Percentiles rank a stretch among this genome's conserved stretches.
Conservation (phyloP, 2,113 vertebrate genomes). For the Bos indicus region DNA sequence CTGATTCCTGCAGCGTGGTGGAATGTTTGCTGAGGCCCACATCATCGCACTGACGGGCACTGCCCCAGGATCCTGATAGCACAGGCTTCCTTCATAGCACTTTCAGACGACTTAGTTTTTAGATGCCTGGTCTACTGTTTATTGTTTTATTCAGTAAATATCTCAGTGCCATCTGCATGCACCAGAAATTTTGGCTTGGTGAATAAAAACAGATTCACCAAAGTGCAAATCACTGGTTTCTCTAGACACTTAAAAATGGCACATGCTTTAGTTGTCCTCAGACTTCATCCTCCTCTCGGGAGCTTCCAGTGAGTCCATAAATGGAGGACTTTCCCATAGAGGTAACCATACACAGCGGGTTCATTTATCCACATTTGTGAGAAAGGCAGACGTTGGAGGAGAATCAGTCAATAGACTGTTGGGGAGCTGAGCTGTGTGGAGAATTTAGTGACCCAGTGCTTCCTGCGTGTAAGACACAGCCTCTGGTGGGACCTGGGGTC, state of each 20-base stretch:
- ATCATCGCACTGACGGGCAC: accelerated
- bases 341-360: no score
- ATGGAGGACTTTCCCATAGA: no score
- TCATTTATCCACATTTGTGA: accelerated
- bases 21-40: accelerated
- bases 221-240: not conserved
- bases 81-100: not conserved
- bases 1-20: accelerated
- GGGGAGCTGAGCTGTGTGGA: not conserved
- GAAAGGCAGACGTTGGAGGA: not conserved
- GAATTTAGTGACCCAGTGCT: accelerated
- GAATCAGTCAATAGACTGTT: not conserved
- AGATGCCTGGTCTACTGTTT: not conserved
- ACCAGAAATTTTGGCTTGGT: not conserved
- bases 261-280: accelerated
- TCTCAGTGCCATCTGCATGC: not conserved
- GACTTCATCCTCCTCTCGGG: accelerated
- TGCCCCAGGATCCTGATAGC: not conserved
- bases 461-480: no score
- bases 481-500: not conserved
- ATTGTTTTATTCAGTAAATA: not conserved
- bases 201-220: no score
- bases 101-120: not conserved
- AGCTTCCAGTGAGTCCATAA: not conserved
- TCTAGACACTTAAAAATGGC: accelerated